phyloP scores from a whole-genome alignment of 2,797 vertebrate genomes.

The Enteromius radiatus region DNA sequence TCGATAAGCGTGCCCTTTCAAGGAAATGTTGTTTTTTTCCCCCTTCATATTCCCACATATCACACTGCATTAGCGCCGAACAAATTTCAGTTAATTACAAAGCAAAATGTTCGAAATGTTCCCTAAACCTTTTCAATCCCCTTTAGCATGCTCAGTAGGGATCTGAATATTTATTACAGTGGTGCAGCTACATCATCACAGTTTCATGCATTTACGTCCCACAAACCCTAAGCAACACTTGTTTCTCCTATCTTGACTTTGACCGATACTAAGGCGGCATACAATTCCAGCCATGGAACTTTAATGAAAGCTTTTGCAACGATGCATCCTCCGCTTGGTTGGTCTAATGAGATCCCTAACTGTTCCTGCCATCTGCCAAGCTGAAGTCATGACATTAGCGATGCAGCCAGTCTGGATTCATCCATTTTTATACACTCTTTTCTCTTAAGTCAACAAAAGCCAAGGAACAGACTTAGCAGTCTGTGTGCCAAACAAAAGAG shows the following conservation, averaged over 20 bases:
- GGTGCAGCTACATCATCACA: conserved; percentile 62
- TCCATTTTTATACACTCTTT: conserved; percentile 68
- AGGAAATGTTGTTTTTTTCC: conserved; percentile 58
- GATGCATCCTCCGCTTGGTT: conserved; percentile 78
- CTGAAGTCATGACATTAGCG: conserved; percentile 82
- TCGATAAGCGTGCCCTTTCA: conserved; percentile 70
- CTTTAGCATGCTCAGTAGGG: conserved; percentile 76
- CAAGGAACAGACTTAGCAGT: conserved; percentile 38
- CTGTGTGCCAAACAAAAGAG: conserved; percentile 57
- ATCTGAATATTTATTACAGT: conserved; percentile 72
- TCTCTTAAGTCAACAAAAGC: conserved; percentile 65
- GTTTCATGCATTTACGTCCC: conserved; percentile 33
- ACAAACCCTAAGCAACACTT: conserved; percentile 56
- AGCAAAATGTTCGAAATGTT: conserved; percentile 78
- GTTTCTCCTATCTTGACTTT: conserved; percentile 77
- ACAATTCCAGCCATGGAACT: conserved; percentile 75
- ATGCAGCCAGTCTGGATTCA: conserved; percentile 74
- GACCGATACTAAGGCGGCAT: conserved; percentile 74
- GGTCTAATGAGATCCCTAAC: conserved; percentile 87
- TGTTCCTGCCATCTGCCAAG: conserved; percentile 85
- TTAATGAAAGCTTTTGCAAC: conserved; percentile 84
- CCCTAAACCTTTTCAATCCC: conserved; percentile 79
- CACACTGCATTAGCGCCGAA: conserved; percentile 75
- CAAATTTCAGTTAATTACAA: conserved; percentile 82
- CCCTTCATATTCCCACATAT: conserved; percentile 63